Percentiles rank a stretch among this genome's conserved stretches.
Evolutionary conservation across 92 coral and sea anemone species (phyloP).

Genomic region (Metridium senile): DNA sequence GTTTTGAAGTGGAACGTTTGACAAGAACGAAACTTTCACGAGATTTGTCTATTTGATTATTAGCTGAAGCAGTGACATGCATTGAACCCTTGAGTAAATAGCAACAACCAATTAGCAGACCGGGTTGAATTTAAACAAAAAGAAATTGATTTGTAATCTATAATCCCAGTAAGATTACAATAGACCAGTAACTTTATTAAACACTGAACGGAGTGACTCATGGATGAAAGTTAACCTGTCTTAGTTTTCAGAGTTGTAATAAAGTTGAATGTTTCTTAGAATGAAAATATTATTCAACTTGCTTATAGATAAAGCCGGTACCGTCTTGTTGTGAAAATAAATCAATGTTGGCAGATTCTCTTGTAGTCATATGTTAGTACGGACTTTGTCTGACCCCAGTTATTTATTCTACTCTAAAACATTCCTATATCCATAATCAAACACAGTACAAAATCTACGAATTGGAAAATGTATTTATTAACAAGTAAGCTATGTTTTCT

Average conservation of each 20-base stretch:
- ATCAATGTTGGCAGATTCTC: conserved; percentile 1
- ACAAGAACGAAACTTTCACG: background rate
- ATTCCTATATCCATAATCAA: background rate
- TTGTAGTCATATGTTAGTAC: background rate
- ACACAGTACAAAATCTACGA: no score
- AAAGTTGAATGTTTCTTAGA: no score
- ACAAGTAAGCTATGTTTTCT: no score
- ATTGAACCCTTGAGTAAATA: background rate
- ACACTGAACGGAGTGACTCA: no score
- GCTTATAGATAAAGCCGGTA: no score
- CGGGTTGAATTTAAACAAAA: background rate
- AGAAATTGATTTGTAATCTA: background rate
- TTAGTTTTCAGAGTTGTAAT: no score
- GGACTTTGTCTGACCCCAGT: background rate
- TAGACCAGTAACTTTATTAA: background rate
- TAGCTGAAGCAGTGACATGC: background rate
- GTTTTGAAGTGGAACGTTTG: background rate
- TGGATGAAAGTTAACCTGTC: no score
- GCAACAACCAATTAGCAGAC: background rate
- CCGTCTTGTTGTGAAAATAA: conserved; percentile 1
- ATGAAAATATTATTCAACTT: no score
- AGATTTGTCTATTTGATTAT: background rate
- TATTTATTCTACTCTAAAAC: background rate
- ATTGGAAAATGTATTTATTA: no score
- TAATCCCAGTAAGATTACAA: background rate